Base-by-base conservation (phyloP, 1,140 invertebrate species). In the Macrosteles quadrilineatus region DNA sequence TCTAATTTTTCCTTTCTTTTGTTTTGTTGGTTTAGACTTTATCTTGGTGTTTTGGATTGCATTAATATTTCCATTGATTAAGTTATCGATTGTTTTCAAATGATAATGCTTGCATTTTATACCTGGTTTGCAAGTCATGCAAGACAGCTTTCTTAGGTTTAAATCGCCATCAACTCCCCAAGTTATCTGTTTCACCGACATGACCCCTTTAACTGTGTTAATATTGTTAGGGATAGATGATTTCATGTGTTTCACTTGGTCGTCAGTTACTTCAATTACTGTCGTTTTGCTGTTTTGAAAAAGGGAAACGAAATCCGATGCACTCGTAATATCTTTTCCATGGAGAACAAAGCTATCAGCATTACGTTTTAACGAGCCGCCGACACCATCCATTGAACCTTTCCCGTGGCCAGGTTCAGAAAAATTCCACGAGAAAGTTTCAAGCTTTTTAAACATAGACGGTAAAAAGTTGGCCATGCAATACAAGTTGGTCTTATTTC, bases 401-500 rank as follows among this genome's bases (percentile, higher is more conserved):
- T 82, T 83, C 6, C 80, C 81, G 75, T 82, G 78, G 1, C 79
- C 79, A 57, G 80, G 72, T 73, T 79, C 79, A 29, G 73, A 75
- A 71, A 77, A 82, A 65, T 79, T 80, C 79, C 78, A 82, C 12
- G 75, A 77, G 30, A 72, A 62, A 70, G 53, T 43, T 64, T 63
- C 55, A 53, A 69, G 27, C 43, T 25, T n/a, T n/a, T 62, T 62
- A 19, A 71, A 71, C 36, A 53, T 53, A 47, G 47, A 11, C 11
- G 57, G 57, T 4, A 62, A 27, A 27, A 25, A 4, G 12, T 3
- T 62, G 6, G 6, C 29, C 3, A 62, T 12, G 27, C 6, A 27
- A 29, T 27, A 29, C 29, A 30, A 3, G 27, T 62, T 62, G 4
- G 6, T 12, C 9, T 17, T 9, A 19, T 55, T 55, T n/a, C 50